Evolutionary conservation across 35 echinoderm and acorn worm genomes (phyloP).

Genomic region (Ophioderma brevispina): DNA sequence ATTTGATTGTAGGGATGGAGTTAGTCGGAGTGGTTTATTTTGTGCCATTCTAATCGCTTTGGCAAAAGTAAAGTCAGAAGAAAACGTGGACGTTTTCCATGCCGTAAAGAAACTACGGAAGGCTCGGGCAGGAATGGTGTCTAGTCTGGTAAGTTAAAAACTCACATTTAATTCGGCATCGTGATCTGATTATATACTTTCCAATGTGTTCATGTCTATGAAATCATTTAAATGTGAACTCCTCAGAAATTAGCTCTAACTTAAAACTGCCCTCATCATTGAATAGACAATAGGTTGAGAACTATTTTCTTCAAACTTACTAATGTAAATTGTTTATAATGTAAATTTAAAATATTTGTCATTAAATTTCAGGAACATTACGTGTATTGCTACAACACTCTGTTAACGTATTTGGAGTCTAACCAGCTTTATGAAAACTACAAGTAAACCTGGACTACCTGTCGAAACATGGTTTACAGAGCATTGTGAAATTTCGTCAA

Average conservation of each 20-base stretch:
- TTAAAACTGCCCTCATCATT: background rate
- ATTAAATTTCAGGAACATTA: conserved; percentile 47
- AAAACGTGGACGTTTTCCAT: conserved; percentile 85
- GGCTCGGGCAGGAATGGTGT: conserved; percentile 64
- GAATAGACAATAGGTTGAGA: too few species aligned
- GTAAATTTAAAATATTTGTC: too few species aligned
- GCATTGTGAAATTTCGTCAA: too few species aligned
- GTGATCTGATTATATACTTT: too few species aligned
- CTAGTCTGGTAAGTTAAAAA: conserved; percentile 66
- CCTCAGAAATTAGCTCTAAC: background rate
- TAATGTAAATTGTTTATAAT: too few species aligned
- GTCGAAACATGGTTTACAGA: too few species aligned
- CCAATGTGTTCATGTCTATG: background rate
- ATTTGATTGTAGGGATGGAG: conserved; percentile 69
- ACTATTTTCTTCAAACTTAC: too few species aligned
- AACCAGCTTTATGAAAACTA: conserved; percentile 31
- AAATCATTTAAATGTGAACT: background rate
- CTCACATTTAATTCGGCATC: too few species aligned
- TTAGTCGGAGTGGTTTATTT: conserved; percentile 71
- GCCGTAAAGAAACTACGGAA: conserved; percentile 80
- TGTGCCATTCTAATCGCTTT: conserved; percentile 64
- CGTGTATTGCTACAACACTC: conserved; percentile 21
- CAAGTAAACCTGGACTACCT: too few species aligned
- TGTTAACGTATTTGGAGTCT: conserved; percentile 18
- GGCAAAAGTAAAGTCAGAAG: conserved; percentile 81